A percentile compares a stretch with the other conserved stretches of the same genome.
Conservation (phyloP, 2,113 vertebrate species). For the Scophthalmus maximus region DNA sequence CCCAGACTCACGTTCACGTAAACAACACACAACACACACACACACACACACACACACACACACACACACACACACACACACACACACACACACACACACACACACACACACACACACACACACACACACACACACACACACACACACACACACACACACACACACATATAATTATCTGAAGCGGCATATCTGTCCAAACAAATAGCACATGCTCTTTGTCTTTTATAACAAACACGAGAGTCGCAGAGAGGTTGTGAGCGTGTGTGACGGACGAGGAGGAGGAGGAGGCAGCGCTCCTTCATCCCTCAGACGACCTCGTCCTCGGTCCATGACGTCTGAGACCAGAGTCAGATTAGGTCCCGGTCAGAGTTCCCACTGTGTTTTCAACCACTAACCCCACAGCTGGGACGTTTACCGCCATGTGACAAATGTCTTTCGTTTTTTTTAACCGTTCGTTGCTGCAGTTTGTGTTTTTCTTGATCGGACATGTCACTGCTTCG, state of each 20-base stretch:
- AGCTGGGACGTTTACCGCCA: constrained; percentile 72
- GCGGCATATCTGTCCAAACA: constrained; percentile 74
- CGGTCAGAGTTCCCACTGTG: constrained; percentile 58
- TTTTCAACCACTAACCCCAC: constrained; percentile 48
- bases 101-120: constrained; percentile 20
- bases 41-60: constrained; percentile 20
- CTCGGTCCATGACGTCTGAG: constrained; percentile 56
- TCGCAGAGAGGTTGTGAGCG: constrained; percentile 37
- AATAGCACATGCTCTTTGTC: constrained; percentile 75
- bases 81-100: neutral
- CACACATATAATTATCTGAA: constrained; percentile 37
- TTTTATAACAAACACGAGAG: constrained; percentile 74
- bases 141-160: constrained; percentile 26
- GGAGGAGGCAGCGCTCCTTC: constrained; percentile 12
- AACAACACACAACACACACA: constrained; percentile 36
- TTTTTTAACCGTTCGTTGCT: too few relatives aligned
- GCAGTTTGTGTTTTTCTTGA: too few relatives aligned
- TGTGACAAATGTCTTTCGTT: constrained; percentile 22
- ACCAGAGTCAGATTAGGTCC: constrained; percentile 55
- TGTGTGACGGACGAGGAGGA: constrained; percentile 10
- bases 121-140: constrained; percentile 15
- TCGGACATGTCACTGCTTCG: too few relatives aligned
- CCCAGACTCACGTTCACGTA: constrained; percentile 53
- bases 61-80: constrained; percentile 15
- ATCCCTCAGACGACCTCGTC: constrained; percentile 30